Evolutionary conservation across 1,140 invertebrate genomes (phyloP), one percentile per base, ranked within the genome.

Genomic region (Leptinotarsa defecta): DNA sequence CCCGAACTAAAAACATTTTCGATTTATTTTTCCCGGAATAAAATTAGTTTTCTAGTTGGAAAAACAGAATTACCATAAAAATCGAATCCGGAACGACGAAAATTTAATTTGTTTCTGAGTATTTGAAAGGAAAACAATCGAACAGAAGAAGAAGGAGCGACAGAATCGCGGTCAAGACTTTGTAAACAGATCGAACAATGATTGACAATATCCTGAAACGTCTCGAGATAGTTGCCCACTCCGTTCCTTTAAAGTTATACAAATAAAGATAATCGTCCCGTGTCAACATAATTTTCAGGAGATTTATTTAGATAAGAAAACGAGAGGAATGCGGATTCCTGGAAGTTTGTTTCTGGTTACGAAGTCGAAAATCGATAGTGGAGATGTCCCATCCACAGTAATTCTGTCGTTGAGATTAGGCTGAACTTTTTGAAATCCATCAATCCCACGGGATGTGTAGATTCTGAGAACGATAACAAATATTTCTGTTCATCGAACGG

Each of bases 211-310:
- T 74, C 73, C 71, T 19, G 27, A 27, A 65, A 65, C 64, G 27
- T 62, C 48, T 20, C 19, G 27, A 74, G 69, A 76, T 72, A 43
- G 48, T 61, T 62, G 48, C 48, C 34, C 8, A 43, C 8, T 43
- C 34, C 34, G 8, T 43, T 43, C 34, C 34, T 64, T 62, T 68
- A 78, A 78, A 72, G 75, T 43, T 78, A 76, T 74, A 74, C 74
- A 74, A 76, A 78, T 78, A 78, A 73, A 73, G 74, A 75, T 76
- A 78, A 78, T 78, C 77, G 74, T 76, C 75, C 77, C 74, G 74
- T 76, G 73, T 78, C 74, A 78, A 78, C 77, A 76, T 48, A 17
- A 48, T 73, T 73, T 64, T 48, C 61, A 27, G 34, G 48, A 48
- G 61, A 62, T 73, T 73, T 73, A 65, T 73, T 73, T 65, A 65